A percentile compares a stretch with the other conserved stretches of the same genome.
Evolutionary conservation across 1,140 invertebrate species (phyloP).

Genomic region (Charaxes varanes): DNA sequence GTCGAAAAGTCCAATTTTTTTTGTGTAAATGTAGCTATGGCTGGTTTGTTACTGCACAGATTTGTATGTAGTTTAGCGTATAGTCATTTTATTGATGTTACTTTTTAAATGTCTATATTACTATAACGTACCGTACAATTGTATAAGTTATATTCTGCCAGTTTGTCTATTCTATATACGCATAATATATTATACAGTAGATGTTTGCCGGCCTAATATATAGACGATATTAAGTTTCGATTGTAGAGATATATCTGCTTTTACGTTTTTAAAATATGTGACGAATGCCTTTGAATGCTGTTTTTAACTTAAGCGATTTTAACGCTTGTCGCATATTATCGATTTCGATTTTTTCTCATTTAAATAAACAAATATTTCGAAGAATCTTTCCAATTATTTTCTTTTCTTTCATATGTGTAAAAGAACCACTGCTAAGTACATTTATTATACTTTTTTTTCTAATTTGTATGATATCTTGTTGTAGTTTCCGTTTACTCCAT

Average conservation of each 20-base stretch:
- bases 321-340: too few species aligned
- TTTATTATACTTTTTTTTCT: too few species aligned
- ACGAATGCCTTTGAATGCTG: too few species aligned
- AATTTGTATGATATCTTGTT: too few species aligned
- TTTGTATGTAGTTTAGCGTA: conserved; percentile 7
- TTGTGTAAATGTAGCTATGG: conserved; percentile 9
- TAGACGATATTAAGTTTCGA: not conserved
- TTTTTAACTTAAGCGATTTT: too few species aligned
- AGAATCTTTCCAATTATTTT: conserved; percentile 28
- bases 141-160: conserved; percentile 2
- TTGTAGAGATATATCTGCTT: too few species aligned
- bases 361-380: too few species aligned
- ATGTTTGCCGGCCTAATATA: conserved; percentile 4
- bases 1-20: conserved; percentile 7
- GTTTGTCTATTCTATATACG: not conserved
- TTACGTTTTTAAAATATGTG: too few species aligned
- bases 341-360: too few species aligned
- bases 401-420: too few species aligned
- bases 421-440: too few species aligned
- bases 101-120: conserved; percentile 7
- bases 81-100: conserved; percentile 11
- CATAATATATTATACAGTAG: conserved; percentile 4
- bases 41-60: conserved; percentile 8
- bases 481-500: too few species aligned
- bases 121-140: not conserved